phyloP scores from a whole-genome alignment of 2,113 vertebrate genomes.

The Cromileptes altivelis region DNA sequence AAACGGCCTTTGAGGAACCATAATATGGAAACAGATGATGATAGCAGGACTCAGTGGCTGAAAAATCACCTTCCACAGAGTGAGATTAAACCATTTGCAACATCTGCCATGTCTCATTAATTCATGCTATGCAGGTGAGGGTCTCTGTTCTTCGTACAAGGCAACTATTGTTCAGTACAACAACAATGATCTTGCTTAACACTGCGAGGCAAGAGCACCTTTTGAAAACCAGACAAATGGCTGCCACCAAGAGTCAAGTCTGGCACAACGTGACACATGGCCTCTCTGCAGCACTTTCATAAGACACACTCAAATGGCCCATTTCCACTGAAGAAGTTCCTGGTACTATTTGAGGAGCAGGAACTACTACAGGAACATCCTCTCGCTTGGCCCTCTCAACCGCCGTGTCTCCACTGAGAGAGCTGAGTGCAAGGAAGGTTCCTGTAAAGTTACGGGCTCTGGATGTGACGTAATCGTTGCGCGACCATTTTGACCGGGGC shows the following conservation, averaged over 20 bases:
- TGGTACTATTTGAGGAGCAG: too few species aligned
- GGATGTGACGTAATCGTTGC: too few species aligned
- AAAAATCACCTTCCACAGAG: not conserved
- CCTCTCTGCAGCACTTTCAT: not conserved
- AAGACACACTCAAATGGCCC: not conserved
- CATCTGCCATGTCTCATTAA: slow-evolving; percentile 33
- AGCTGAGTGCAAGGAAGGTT: too few species aligned
- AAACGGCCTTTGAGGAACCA: slow-evolving; percentile 6
- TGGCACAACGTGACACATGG: slow-evolving; percentile 7
- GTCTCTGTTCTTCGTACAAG: slow-evolving; percentile 23
- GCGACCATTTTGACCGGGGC: too few species aligned
- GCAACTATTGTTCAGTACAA: not conserved
- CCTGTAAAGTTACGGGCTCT: too few species aligned
- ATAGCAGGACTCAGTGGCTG: slow-evolving; percentile 1
- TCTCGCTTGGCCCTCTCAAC: too few species aligned
- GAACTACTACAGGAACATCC: too few species aligned
- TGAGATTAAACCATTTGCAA: slow-evolving; percentile 27
- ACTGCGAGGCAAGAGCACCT: too few species aligned
- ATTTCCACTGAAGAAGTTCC: too few species aligned
- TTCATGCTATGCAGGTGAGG: slow-evolving; percentile 38
- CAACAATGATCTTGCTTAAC: not conserved
- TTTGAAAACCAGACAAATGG: slow-evolving; percentile 8
- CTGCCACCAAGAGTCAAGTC: not conserved
- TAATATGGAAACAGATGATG: slow-evolving; percentile 25
- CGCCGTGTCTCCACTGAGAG: too few species aligned